These are phyloP conservation scores for Anguilla anguilla DNA, from an alignment of 2,797 vertebrate genomes.

Conservation along the genomic window DNA sequence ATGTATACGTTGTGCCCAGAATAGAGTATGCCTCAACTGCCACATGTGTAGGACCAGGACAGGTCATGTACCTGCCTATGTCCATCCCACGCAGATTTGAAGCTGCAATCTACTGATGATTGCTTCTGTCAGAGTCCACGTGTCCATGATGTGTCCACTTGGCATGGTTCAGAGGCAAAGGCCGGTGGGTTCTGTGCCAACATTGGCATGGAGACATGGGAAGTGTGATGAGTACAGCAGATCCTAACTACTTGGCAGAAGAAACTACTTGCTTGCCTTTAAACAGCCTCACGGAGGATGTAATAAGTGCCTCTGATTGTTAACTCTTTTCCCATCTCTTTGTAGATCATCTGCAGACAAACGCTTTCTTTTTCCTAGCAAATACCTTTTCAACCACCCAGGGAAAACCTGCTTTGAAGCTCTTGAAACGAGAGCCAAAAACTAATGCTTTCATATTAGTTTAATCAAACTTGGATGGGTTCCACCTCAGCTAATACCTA, in stretches of 20 bases:
- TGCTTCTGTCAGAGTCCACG: neutral
- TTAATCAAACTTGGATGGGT: conserved; percentile 3
- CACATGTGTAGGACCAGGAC: neutral
- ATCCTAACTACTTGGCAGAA: neutral
- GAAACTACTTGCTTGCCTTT: neutral
- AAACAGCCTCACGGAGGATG: neutral
- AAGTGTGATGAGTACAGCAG: neutral
- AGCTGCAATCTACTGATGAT: neutral
- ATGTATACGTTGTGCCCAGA: neutral
- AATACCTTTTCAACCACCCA: conserved; percentile 11
- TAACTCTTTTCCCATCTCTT: neutral
- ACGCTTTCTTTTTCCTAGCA: conserved; percentile 8
- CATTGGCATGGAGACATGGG: neutral
- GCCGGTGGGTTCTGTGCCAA: neutral
- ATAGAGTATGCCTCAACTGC: no score
- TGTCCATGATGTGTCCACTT: neutral
- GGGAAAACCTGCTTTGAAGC: conserved; percentile 13
- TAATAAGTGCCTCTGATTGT: neutral
- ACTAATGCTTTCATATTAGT: neutral
- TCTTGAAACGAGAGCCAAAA: neutral
- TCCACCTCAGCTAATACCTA: neutral
- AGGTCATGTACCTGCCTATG: neutral
- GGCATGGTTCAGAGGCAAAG: neutral
- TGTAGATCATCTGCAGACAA: neutral
- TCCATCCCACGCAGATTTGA: neutral